Base-by-base conservation (phyloP, 2,888 invertebrate species). In the Pseudococcus viburni region DNA sequence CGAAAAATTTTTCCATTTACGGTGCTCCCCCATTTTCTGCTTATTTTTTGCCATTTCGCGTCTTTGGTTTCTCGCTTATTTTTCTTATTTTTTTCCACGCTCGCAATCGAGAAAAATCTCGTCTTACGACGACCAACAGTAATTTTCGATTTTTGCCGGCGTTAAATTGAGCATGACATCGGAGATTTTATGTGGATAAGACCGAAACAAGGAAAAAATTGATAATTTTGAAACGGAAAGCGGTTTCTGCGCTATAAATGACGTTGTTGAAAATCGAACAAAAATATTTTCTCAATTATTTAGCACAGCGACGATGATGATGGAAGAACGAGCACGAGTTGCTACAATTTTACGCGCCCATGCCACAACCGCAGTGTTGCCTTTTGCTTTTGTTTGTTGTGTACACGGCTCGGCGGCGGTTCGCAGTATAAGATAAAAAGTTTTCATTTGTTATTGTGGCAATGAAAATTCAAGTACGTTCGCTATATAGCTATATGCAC, bases 101-200 rank as follows among this genome's bases (percentile, higher is more conserved):
- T 33, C 3, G 26, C 59, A 51, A 51, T 59, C n/a, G 19, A 73
- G 59, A 19, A 59, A 59, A 59, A 59, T 59, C 59, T 59, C 59
- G 59, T 19, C 59, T 59, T 59, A 59, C 59, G 26, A 73, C 73
- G 26, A 73, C 73, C 33, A 73, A 33, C 73, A 33, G 73, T 73
- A 33, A 73, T 73, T 73, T 73, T 73, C 33, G 73, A 26, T 26
- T 73, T 73, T 73, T 73, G 33, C 39, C 1, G 15, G 73, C 73
- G 73, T 59, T 73, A 73, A 73, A 73, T 73, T 73, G 73, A 73
- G 73, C 73, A 73, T 73, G 73, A 73, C 73, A 73, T 73, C 73
- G 73, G 33, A 73, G 73, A 73, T 73, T 73, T 73, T 73, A 73
- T 73, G 15, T 15, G 39, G 59, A 59, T 59, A 59, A 59, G 59